These are phyloP conservation scores for Arenaria interpres DNA, from an alignment of 2,113 vertebrate genomes.

Conservation along the genomic window DNA sequence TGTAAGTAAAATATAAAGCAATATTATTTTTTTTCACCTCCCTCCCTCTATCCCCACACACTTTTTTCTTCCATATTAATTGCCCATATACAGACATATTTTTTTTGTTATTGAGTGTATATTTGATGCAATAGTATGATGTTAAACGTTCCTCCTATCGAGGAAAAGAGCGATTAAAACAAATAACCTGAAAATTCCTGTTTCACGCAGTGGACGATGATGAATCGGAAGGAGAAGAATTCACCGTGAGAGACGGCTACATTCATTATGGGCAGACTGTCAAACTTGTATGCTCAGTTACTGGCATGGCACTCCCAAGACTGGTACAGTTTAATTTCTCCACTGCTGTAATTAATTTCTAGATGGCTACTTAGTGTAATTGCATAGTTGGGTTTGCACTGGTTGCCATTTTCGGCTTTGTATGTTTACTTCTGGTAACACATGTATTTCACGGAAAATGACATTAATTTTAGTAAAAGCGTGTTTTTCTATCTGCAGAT, in stretches of 20 bases:
- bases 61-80: background rate
- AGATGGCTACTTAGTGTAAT: background rate
- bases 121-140: background rate
- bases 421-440: background rate
- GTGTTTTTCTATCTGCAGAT: background rate
- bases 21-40: background rate
- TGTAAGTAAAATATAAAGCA: slow-evolving; percentile 81
- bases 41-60: background rate
- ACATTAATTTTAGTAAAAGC: background rate
- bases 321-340: slow-evolving; percentile 82
- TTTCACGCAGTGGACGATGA: slow-evolving; percentile 92
- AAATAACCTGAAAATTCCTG: slow-evolving; percentile 29
- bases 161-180: background rate
- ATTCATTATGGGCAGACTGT: slow-evolving; percentile 99
- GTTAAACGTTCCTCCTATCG: background rate
- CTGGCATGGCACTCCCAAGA: slow-evolving; percentile 98
- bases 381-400: background rate
- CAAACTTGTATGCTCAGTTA: slow-evolving; percentile 98
- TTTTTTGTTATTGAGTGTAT: background rate
- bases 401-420: background rate
- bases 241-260: slow-evolving; percentile 98
- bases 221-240: slow-evolving; percentile 99
- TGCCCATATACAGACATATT: background rate
- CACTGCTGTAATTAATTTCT: background rate
- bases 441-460: background rate